Evolutionary conservation across 2,797 vertebrate genomes (phyloP), one percentile per base, ranked within the genome.

Genomic region (Diceros bicornis): DNA sequence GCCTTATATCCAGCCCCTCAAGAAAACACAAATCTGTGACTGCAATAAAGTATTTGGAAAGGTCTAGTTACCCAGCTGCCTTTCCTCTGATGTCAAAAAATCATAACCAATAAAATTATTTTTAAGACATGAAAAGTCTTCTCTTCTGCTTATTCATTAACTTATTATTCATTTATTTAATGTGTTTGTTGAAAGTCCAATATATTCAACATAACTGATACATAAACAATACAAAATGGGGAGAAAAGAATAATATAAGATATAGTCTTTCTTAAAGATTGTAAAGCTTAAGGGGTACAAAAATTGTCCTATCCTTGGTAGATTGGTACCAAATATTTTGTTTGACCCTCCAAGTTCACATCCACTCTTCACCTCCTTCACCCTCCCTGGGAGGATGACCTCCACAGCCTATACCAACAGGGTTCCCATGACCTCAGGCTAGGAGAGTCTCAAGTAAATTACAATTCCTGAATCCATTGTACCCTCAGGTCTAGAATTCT

Each of bases 71-170:
- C 13, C 10, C 75, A 87, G 10, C 6, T 92, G 41, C 50, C 55
- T 81, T 93, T 81, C 32, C 68, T 82, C 81, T 79, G 64, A 79
- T 32, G 4, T 90, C 32, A 92, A 95, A 93, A 96, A 82, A 27
- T 77, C 32, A 81, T 32, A 91, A 77, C 17, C 62, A 96, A 86
- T 87, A 52, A 74, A 86, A 57, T 88, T 83, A 89, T 77, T 93
- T 81, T 91, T 62, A 93, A 72, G 61, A 91, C 69, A 90, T 79
- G 57, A 96, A 96, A 85, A 95, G 44, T 57, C 34, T 77, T 69
- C n/a, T 75, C 69, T 94, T 62, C 44, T 75, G 34, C 25, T 95
- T 71, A 81, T 29, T 89, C 74, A 21, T 68, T 88, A 79, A 79
- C 34, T 71, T 79, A 81, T 50, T 89, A 85, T 59, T 91, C 87